Base-by-base conservation (phyloP, 1,140 invertebrate species). In the Maconellicoccus hirsutus region DNA sequence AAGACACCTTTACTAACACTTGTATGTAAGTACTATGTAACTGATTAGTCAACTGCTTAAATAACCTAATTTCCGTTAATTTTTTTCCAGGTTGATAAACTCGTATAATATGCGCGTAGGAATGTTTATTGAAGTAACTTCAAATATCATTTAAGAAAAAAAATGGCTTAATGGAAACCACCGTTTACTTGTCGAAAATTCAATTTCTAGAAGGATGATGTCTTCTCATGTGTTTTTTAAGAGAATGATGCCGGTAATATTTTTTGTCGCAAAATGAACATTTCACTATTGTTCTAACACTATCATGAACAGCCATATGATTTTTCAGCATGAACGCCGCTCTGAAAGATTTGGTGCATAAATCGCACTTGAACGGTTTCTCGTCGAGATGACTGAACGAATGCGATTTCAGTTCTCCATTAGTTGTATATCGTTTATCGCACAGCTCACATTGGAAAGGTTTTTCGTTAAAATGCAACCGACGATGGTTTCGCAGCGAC, bases 331-430 rank as follows among this genome's bases (percentile, higher is more conserved):
- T 70, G 33, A 19, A 39, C 22, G 69, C 59, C 38, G 70, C 21
- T 29, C 69, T 70, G 73, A 63, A 71, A 22, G 42, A 8, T 52
- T 52, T 52, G 3, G 72, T 81, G n/a, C 69, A 70, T 39, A 22
- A 19, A 1, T 70, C n/a, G 16, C 69, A 70, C 23, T 22, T 39
- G 6, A 38, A 27, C 23, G 29, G 69, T 25, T 25, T 19, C n/a
- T 70, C 69, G 14, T 25, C 33, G 1, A 39, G 6, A 27, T 70
- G 69, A 16, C 42, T 52, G n/a, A 52, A 52, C 2, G 42, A 52
- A 16, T 52, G 42, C n/a, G 42, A 52, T 16, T 52, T 52, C 42
- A 52, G 16, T 52, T 52, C 42, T 4, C 42, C 42, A 16, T 52
- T 52, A 6, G 42, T 52, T 8, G 42, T 19, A 19, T 52, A 52